Evolutionary conservation across 2,797 vertebrate genomes (phyloP), one percentile per base, ranked within the genome.

Genomic region (Falco cherrug): DNA sequence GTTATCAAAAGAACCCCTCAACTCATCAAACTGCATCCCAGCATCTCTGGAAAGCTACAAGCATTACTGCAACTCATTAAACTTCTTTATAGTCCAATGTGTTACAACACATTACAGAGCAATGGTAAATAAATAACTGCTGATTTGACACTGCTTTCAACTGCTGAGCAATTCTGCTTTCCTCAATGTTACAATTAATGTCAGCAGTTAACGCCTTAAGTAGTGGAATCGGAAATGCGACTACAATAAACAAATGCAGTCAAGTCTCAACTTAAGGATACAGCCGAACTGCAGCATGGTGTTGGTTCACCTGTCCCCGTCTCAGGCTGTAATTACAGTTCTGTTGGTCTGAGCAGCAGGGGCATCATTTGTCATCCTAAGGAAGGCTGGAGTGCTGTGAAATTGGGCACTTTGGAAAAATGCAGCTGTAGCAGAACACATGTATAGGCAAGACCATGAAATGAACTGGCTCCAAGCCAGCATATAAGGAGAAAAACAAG

Each of bases 361-460:
- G 88, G 60, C 60, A 79, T 90, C 87, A 93, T 97, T 97, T 97
- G 84, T 97, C 95, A 96, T 97, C 90, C 86, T 90, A 93, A 95
- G 89, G 91, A 91, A 93, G 87, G 69, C 85, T 95, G 87, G 90
- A 97, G 75, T 73, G 83, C 94, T 94, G 87, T 70, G 86, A 96
- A 96, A 97, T 88, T 97, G 92, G 91, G 89, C 95, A 94, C 89
- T 96, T 95, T 75, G 91, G 95, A 97, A 97, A 97, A 97, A 95
- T 94, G 96, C 97, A 92, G 77, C 82, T 86, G 77, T 95, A 97
- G 96, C 95, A 97, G 87, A 97, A 94, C 95, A 95, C 94, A 97
- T 84, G 84, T 96, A 97, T 84, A 96, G 78, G 77, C 90, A 97
- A 93, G 93, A 90, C 87, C 90, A 97, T 97, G 96, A 97, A 97